Evolutionary conservation across 2,888 invertebrate species (phyloP), one percentile per base, ranked within the genome.

Genomic region (Callimorpha dominula): DNA sequence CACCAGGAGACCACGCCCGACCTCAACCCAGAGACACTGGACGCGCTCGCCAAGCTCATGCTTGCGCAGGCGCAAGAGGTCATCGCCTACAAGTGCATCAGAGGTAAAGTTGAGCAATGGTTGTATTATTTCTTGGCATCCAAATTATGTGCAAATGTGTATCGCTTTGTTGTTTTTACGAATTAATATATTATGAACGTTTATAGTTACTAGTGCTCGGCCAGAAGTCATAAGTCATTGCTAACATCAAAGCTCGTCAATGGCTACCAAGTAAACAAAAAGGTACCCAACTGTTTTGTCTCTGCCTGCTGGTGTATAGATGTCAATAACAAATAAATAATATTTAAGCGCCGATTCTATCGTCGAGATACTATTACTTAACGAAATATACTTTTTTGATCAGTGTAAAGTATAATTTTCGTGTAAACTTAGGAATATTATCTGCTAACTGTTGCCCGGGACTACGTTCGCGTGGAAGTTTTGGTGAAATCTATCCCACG

Each of bases 31-130:
- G 99, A 99, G 87, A 98, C 99, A 42, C 96, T 99, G 71, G 96
- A 97, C 74, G 98, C 99, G 54, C 96, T 99, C 43, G 96, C 98
- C 70, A 96, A 97, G 67, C 95, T 99, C 68, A 99, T 99, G 99
- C 95, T 99, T 66, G 99, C 99, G 20, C 99, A 99, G 95, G 99
- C 99, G 12, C 99, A 99, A 94, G 99, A 99, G 95, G 98, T 99
- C 81, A 98, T 99, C 91, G 98, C 99, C 67, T 97, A 98, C 88
- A 99, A 99, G 96, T 99, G 99, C 70, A 98, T 98, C 80, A 97
- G 97, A 88, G 98, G 97, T 97, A 89, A 75, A 14, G 57, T 57
- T 12, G 20, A 3, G 4, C 0, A 54, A 5, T 11, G 20, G 31
- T 14, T 60, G 54, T 17, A 5, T 54, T 54, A 54, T n/a, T n/a